phyloP scores from a whole-genome alignment of 2,113 vertebrate genomes.

The Gila orcuttii region DNA sequence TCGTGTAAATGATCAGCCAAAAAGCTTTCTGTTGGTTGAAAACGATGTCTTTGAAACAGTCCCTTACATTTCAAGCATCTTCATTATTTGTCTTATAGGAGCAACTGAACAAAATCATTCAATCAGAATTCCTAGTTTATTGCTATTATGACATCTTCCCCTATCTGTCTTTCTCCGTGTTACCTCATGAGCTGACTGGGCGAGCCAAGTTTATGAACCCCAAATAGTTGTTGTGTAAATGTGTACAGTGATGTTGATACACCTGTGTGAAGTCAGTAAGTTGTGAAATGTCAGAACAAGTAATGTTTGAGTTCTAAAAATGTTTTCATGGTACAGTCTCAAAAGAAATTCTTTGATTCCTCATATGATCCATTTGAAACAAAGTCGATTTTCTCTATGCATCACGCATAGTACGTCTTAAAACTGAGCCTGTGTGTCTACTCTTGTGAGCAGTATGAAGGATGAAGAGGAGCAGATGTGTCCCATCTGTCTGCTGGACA shows the following conservation, averaged over 20 bases:
- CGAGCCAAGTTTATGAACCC: not conserved
- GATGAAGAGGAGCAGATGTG: conserved; percentile 94
- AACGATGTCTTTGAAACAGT: too few species aligned
- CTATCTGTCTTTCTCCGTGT: not conserved
- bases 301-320: not conserved
- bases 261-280: not conserved
- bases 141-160: not conserved
- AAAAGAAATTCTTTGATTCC: not conserved
- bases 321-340: not conserved
- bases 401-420: not conserved
- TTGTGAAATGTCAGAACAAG: not conserved
- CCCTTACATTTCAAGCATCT: too few species aligned
- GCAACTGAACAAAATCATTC: not conserved
- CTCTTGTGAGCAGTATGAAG: conserved; percentile 76
- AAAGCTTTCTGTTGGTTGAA: too few species aligned
- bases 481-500: conserved; percentile 89
- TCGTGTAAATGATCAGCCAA: too few species aligned
- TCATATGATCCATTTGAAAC: not conserved
- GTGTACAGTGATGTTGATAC: not conserved
- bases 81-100: too few species aligned
- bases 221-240: not conserved
- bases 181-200: not conserved
- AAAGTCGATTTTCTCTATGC: not conserved
- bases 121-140: not conserved
- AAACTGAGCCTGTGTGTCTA: conserved; percentile 16